Conservation (phyloP, 2,888 invertebrate genomes). For the Merodon equestris region DNA sequence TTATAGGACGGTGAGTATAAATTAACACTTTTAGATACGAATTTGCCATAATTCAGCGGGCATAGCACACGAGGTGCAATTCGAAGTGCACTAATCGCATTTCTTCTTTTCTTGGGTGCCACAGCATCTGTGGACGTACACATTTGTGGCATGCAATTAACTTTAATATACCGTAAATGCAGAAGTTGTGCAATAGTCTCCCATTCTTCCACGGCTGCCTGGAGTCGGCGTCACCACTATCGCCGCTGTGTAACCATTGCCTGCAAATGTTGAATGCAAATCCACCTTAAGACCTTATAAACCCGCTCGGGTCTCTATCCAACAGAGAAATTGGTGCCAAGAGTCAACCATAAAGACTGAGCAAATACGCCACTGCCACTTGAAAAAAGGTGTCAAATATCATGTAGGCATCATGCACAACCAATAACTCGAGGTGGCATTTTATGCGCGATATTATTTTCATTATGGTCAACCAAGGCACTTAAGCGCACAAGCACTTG, state of each 20-base stretch:
- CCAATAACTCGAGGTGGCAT: conserved; percentile 54
- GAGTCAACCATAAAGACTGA: neutral
- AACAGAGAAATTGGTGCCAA: conserved; percentile 30
- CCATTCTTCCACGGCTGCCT: conserved; percentile 29
- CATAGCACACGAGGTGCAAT: no score
- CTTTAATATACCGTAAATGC: conserved; percentile 57
- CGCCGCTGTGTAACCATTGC: no score
- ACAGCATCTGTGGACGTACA: no score
- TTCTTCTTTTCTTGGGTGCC: no score
- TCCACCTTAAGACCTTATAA: conserved; percentile 59
- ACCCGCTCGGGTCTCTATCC: conserved; percentile 21
- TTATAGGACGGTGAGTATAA: no score
- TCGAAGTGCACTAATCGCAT: no score
- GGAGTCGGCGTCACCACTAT: conserved; percentile 9
- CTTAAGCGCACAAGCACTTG: no score
- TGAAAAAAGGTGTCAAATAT: conserved; percentile 58
- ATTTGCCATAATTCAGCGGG: no score
- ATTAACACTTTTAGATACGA: no score
- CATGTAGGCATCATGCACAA: conserved; percentile 50
- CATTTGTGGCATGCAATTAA: conserved; percentile 49
- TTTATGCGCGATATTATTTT: conserved; percentile 43
- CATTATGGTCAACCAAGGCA: neutral
- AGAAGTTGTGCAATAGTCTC: conserved; percentile 52
- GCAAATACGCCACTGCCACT: conserved; percentile 7
- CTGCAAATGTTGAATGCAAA: conserved; percentile 53